phyloP scores from a whole-genome alignment of 2,113 vertebrate species.

The Hoplias malabaricus region DNA sequence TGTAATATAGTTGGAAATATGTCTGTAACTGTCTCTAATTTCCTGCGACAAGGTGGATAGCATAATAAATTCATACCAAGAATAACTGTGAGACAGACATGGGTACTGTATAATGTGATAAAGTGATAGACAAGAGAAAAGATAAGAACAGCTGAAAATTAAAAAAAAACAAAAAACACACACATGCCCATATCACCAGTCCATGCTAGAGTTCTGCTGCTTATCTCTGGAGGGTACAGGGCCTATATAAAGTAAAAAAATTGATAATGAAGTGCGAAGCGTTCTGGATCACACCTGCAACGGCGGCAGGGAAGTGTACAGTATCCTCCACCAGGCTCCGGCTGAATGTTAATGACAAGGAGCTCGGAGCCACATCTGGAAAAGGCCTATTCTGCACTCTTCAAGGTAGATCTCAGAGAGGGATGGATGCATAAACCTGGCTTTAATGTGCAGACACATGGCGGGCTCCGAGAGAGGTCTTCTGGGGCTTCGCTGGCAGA shows the following conservation, averaged over 20 bases:
- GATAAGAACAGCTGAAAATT: no score
- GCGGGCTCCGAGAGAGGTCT: conserved; percentile 45
- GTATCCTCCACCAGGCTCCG: not conserved
- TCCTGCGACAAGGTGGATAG: not conserved
- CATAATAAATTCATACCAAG: no score
- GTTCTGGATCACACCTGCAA: conserved; percentile 1
- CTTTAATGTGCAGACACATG: conserved; percentile 54
- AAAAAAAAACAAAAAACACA: not conserved
- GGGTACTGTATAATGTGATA: no score
- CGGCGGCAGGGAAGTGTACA: not conserved
- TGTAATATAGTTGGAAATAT: no score
- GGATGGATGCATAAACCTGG: conserved; percentile 41
- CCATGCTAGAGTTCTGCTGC: not conserved
- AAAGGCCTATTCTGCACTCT: conserved; percentile 1
- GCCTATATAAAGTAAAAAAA: not conserved
- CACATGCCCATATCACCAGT: no score
- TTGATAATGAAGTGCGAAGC: conserved; percentile 6
- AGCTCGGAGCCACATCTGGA: conserved; percentile 23
- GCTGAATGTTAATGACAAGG: conserved; percentile 14
- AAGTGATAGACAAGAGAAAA: no score
- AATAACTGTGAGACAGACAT: no score
- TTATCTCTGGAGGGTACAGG: not conserved
- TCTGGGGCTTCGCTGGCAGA: conserved; percentile 51
- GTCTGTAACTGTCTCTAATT: not conserved
- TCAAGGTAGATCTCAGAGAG: conserved; percentile 33